Evolutionary conservation across 2,113 vertebrate species (phyloP).

Genomic region (Candoia aspera): DNA sequence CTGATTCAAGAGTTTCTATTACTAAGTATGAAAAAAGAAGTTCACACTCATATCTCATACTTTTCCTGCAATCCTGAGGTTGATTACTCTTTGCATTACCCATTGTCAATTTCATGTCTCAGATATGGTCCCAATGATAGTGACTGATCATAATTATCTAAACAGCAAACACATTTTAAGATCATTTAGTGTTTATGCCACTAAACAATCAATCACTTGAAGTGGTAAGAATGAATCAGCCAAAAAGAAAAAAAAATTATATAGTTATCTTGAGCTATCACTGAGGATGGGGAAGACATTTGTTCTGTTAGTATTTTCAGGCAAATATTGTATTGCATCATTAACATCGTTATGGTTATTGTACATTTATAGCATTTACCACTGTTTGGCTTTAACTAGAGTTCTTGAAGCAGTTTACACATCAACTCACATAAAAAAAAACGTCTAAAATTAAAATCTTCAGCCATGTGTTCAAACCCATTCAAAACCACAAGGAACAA

Average conservation of each 20-base stretch:
- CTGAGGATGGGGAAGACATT: background rate
- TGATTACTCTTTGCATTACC: constrained; percentile 29
- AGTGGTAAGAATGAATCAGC: background rate
- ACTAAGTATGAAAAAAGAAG: constrained; percentile 7
- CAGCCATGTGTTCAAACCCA: too few relatives aligned
- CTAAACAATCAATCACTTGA: constrained; percentile 18
- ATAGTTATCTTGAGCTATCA: background rate
- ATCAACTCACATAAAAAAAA: too few relatives aligned
- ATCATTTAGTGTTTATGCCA: constrained; percentile 22
- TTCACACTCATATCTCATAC: background rate
- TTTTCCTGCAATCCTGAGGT: constrained; percentile 7
- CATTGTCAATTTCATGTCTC: constrained; percentile 15
- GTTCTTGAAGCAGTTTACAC: too few relatives aligned
- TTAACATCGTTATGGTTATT: too few relatives aligned
- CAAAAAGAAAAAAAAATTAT: background rate
- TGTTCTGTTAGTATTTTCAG: background rate
- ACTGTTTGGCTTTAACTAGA: too few relatives aligned
- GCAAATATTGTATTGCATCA: too few relatives aligned
- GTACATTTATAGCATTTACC: too few relatives aligned
- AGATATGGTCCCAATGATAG: constrained; percentile 30
- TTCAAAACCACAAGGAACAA: too few relatives aligned
- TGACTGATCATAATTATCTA: constrained; percentile 27
- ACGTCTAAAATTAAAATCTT: too few relatives aligned
- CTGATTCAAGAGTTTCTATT: constrained; percentile 13
- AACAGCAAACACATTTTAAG: constrained; percentile 21